Conservation (phyloP, 2,888 invertebrate genomes). For the Lobophora halterata region DNA sequence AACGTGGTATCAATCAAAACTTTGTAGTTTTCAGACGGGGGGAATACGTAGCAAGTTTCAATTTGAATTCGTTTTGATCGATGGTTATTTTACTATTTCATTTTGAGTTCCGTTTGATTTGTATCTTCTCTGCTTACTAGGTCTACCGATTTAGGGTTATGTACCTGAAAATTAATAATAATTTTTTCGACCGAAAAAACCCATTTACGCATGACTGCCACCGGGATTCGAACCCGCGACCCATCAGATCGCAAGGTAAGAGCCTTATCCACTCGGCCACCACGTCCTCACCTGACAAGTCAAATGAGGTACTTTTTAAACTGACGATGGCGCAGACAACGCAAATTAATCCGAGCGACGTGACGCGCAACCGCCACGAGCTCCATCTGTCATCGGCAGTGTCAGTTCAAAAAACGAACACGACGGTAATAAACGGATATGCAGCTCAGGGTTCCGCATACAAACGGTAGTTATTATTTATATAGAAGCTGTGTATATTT, state of each 20-base stretch:
- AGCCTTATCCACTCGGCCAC: too few species aligned
- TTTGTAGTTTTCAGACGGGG: conserved; percentile 6
- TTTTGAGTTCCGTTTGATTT: too few species aligned
- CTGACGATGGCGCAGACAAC: conserved; percentile 24
- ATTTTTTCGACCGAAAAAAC: too few species aligned
- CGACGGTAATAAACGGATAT: conserved; percentile 30
- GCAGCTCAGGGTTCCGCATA: conserved; percentile 25
- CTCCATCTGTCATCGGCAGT: conserved; percentile 41
- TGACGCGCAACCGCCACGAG: conserved; percentile 28
- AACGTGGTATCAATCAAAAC: conserved; percentile 3
- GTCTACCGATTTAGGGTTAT: too few species aligned
- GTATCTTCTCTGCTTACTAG: too few species aligned
- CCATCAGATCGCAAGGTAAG: too few species aligned
- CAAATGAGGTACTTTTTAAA: conserved; percentile 26
- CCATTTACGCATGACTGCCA: too few species aligned
- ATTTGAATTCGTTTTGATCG: conserved; percentile 6
- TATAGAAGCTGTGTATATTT: too few species aligned
- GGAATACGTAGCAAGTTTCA: conserved; percentile 1
- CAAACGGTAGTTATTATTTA: conserved; percentile 15
- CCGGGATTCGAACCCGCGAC: too few species aligned
- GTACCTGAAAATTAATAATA: too few species aligned
- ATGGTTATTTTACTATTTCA: conserved; percentile 1
- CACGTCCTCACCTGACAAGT: conserved; percentile 26
- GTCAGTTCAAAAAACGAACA: conserved; percentile 35
- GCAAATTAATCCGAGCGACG: conserved; percentile 29